Evolutionary conservation across 2,797 vertebrate species (phyloP), one percentile per base, ranked within the genome.

Genomic region (Setipinna tenuifilis): DNA sequence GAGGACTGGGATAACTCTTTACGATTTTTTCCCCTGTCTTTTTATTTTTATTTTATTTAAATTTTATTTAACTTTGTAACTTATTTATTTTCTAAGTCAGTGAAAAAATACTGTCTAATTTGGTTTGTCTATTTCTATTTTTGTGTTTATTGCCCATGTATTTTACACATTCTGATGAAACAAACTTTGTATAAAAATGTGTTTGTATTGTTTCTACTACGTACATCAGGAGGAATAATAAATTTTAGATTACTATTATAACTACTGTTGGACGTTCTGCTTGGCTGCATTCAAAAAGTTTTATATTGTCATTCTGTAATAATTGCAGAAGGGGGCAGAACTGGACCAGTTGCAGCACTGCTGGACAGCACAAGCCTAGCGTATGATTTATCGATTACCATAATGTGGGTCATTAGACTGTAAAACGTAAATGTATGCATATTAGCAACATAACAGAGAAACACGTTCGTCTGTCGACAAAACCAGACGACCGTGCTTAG

Each of bases 161-260:
- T 78, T 78, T 78, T 78, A 78, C 71, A 78, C 35, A 41, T 78
- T 17, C 17, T 78, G 71, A 78, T 75, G 14, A 75, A 75, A 75
- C 65, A 4, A 4, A 35, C 35, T 78, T 78, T 78, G 71, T 78
- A 44, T 21, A 44, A 44, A 65, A 31, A 6, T 17, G 3, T 21
- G 71, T 44, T 35, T 75, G 31, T 19, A 78, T 41, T 44, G 68
- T 41, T 19, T 78, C 71, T 44, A 21, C 19, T 31, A n/a, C 41
- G 35, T 75, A 21, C 35, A 21, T 3, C 71, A 44, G 17, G 6
- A 44, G 28, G 68, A 21, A 17, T 78, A 78, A 44, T 44, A 41
- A 19, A 78, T 3, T 35, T 41, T 16, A 75, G 31, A 75, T 75
- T 5, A 75, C 10, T 48, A 10, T 48, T 3, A 48, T 10, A 54